These are phyloP conservation scores for Hecatera dysodea DNA, from an alignment of 2,888 invertebrate species.

Conservation along the genomic window DNA sequence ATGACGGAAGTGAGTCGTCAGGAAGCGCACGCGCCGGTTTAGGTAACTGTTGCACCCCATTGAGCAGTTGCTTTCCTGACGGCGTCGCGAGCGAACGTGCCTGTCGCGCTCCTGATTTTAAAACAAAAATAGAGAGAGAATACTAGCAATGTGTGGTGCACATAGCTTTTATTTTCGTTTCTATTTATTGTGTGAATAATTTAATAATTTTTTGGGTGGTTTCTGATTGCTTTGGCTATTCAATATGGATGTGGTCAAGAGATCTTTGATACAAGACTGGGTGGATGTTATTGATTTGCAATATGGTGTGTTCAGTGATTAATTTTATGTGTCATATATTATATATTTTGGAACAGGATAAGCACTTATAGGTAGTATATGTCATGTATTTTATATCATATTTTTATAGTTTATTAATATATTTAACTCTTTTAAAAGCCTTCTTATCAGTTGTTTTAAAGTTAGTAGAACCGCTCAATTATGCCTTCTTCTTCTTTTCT, in stretches of 20 bases:
- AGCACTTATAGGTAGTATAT: constrained; percentile 45
- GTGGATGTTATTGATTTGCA: constrained; percentile 68
- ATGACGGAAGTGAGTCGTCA: constrained; percentile 75
- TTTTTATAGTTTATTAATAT: constrained; percentile 13
- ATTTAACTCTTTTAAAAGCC: neutral
- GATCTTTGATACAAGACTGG: constrained; percentile 71
- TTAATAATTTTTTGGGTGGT: neutral
- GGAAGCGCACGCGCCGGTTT: constrained; percentile 78
- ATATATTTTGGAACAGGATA: constrained; percentile 36
- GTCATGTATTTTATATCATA: constrained; percentile 27
- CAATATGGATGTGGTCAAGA: constrained; percentile 74
- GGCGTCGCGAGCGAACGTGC: constrained; percentile 70
- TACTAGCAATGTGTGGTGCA: constrained; percentile 48
- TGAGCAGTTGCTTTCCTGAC: constrained; percentile 76
- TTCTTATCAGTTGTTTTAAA: neutral
- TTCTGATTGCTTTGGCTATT: constrained; percentile 1
- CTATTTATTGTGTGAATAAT: neutral
- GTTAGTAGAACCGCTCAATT: neutral
- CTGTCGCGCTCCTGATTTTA: constrained; percentile 54
- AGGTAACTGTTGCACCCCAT: constrained; percentile 78
- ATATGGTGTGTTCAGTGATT: constrained; percentile 68
- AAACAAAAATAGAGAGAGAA: constrained; percentile 44
- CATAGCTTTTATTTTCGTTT: constrained; percentile 45
- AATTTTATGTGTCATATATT: constrained; percentile 22
- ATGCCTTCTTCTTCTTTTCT: no score